Conservation (phyloP, 2,113 vertebrate genomes). For the Boleophthalmus pectinirostris region DNA sequence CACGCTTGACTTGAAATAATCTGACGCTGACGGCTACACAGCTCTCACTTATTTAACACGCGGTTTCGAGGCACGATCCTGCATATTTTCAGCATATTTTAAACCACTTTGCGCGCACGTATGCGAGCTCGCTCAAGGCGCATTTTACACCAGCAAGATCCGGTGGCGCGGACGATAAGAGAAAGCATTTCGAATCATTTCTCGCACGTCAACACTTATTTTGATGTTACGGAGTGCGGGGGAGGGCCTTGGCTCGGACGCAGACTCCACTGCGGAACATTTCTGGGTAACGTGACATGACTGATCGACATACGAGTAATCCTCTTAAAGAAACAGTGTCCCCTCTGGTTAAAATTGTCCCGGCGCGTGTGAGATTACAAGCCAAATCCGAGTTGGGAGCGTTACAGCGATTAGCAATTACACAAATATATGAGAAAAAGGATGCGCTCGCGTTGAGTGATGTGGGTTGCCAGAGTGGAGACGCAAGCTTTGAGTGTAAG, state of each 20-base stretch:
- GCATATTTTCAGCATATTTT: constrained; percentile 16
- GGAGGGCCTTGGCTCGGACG: constrained; percentile 64
- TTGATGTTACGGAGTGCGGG: constrained; percentile 59
- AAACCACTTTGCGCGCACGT: constrained; percentile 20
- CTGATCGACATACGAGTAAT: constrained; percentile 76
- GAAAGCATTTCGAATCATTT: constrained; percentile 65
- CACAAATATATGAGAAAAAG: constrained; percentile 47
- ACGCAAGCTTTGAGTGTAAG: constrained; percentile 23
- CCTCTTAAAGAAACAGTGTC: constrained; percentile 77
- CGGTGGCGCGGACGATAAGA: constrained; percentile 56
- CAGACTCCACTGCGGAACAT: constrained; percentile 65
- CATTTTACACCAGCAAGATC: constrained; percentile 52
- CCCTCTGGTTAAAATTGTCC: constrained; percentile 76
- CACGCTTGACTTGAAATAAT: constrained; percentile 50
- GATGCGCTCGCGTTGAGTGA: constrained; percentile 36
- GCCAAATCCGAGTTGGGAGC: constrained; percentile 66
- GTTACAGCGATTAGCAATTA: constrained; percentile 71
- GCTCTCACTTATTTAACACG: constrained; percentile 3
- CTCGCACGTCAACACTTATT: constrained; percentile 65
- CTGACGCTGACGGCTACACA: constrained; percentile 51
- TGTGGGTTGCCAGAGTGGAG: constrained; percentile 31
- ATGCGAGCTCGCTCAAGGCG: constrained; percentile 59
- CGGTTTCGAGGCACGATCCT: not conserved
- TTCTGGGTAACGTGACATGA: constrained; percentile 68
- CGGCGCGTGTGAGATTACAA: constrained; percentile 64